Evolutionary conservation across 2,888 invertebrate species (phyloP).

Genomic region (Unio delphinus): DNA sequence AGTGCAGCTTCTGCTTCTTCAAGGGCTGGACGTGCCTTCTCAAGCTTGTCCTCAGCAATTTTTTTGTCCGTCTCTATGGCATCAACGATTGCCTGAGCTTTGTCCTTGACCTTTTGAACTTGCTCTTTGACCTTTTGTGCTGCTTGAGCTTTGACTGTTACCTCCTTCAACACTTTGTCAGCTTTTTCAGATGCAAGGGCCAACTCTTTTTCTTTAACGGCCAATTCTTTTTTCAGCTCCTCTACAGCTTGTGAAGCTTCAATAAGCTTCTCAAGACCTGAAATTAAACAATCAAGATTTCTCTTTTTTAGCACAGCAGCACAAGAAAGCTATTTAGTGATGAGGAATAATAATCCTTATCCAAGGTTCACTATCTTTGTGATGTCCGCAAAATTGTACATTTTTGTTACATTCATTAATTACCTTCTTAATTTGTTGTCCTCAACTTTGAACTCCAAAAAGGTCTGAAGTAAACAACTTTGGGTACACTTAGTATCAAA

Average conservation of each 20-base stretch:
- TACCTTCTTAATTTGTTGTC: no score
- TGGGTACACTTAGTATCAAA: no score
- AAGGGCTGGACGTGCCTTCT: slow-evolving; percentile 69
- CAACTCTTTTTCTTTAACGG: slow-evolving; percentile 87
- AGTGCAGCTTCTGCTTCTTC: slow-evolving; percentile 72
- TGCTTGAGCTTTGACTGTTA: slow-evolving; percentile 70
- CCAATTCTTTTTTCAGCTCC: slow-evolving; percentile 83
- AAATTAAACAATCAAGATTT: neutral
- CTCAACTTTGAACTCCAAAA: no score
- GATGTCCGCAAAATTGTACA: no score
- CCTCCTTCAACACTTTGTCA: slow-evolving; percentile 76
- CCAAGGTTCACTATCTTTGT: neutral
- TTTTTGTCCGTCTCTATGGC: slow-evolving; percentile 67
- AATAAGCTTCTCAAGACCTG: slow-evolving; percentile 69
- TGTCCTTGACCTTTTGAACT: slow-evolving; percentile 72
- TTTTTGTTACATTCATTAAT: no score
- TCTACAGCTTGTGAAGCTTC: slow-evolving; percentile 78
- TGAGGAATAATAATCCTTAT: neutral
- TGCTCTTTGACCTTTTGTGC: slow-evolving; percentile 72
- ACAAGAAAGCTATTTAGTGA: neutral
- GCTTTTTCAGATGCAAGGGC: slow-evolving; percentile 86
- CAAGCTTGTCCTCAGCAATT: slow-evolving; percentile 69
- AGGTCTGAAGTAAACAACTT: no score
- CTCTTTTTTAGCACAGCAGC: no score
- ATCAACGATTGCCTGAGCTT: slow-evolving; percentile 71